Percentiles rank a stretch among this genome's conserved stretches.
phyloP scores from a whole-genome alignment of 92 coral and sea anemone species.

The Meandrina meandrites region DNA sequence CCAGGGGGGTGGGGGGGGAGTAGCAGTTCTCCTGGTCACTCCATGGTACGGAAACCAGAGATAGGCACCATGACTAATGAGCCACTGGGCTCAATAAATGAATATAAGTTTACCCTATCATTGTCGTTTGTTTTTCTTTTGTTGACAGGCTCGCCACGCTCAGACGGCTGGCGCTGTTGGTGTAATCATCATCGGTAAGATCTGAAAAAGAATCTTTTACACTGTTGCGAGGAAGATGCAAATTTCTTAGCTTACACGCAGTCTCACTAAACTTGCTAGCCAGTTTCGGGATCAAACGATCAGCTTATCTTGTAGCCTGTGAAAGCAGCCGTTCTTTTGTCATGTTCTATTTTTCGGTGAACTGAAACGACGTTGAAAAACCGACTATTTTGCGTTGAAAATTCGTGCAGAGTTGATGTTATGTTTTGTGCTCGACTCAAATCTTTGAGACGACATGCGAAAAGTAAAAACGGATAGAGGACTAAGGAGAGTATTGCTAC shows the following conservation, averaged over 20 bases:
- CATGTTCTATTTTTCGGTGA: not conserved
- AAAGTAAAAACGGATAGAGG: too few species aligned
- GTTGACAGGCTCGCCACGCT: conserved; percentile 82
- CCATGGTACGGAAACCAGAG: not conserved
- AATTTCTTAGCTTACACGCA: not conserved
- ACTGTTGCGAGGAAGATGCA: not conserved
- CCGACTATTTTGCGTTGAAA: not conserved
- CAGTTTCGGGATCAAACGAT: not conserved
- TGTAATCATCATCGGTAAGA: conserved; percentile 87
- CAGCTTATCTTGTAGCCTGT: not conserved
- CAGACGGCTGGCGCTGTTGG: conserved; percentile 89
- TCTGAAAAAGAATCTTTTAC: not conserved
- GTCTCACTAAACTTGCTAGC: not conserved
- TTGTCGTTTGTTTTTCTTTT: not conserved
- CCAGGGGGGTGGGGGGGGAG: not conserved
- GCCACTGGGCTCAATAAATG: not conserved
- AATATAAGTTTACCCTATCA: not conserved
- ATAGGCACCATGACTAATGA: not conserved
- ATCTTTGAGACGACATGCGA: too few species aligned
- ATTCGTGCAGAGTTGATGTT: too few species aligned
- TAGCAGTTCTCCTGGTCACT: not conserved
- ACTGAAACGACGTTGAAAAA: not conserved
- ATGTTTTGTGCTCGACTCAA: too few species aligned
- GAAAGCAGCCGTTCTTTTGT: not conserved
- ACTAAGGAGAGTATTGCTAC: too few species aligned